Evolutionary conservation across 2,888 invertebrate genomes (phyloP), one percentile per base, ranked within the genome.

Genomic region (Epinotia demarniana): DNA sequence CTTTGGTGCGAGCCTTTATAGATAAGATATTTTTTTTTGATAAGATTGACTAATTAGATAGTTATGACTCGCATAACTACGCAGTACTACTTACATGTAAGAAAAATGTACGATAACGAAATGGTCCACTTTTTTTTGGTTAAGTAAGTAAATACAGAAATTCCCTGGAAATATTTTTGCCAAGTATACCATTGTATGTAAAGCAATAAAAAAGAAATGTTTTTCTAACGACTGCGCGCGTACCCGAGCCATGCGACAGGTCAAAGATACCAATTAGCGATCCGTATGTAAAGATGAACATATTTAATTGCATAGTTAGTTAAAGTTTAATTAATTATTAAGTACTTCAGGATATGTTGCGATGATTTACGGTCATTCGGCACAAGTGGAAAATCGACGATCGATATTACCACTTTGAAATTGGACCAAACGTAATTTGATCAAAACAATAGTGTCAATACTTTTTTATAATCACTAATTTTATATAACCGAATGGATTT

Each of bases 241-340:
- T 49, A 27, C 16, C 23, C 46, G 39, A 46, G 19, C 16, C 6
- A 27, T 3, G 63, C 33, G 66, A 53, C 19, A 53, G 71, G 71
- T 71, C 71, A 63, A 62, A 63, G 62, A 62, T 62, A 55, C 53
- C 33, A 39, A 11, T 33, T n/a, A 53, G 53, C 19, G 62, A 39
- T 70, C 61, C 18, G 69, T 11, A 46, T 6, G 6, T 12, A 39
- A n/a, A n/a, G 49, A 53, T 53, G 6, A 53, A n/a, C 16, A 53
- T n/a, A 13, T 23, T 23, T 23, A 23, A 16, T 6, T 53, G 16
- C n/a, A n/a, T n/a, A 53, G 16, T n/a, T 53, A 53, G 6, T 3
- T 49, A n/a, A 53, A 39, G 8, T 39, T 27, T 27, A 27, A 27
- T 27, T 27, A 27, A 27, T 27, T 27, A 27, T 27, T 27, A n/a